Base-by-base conservation (phyloP, 2,797 vertebrate genomes). In the Notoglanidium macrostoma region DNA sequence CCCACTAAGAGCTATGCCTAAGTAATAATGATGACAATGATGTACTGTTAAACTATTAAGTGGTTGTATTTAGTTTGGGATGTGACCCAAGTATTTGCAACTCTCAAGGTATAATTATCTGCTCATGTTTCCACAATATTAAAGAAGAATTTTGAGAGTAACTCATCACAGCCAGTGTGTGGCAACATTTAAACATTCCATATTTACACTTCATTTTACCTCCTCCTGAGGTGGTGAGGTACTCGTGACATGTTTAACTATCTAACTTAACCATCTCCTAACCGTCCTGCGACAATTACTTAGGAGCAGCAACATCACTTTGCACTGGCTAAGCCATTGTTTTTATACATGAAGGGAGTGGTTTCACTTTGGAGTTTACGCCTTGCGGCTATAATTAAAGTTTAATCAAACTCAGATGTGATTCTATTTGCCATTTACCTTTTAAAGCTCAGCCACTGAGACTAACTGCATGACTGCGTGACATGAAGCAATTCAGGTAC, bases 381-480 rank as follows among this genome's bases (percentile, higher is more conserved):
- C 61, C 80, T 83, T 32, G 80, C 72, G 49, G 72, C 57, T 76
- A 46, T 76, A 63, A 76, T 85, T 74, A 85, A 61, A 76, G 40
- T 76, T 73, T 67, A 67, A 83, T 83, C 44, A 67, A 67, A 65
- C 61, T 67, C 80, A 67, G 26, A 67, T 83, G 80, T 49, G n/a
- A 51, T 51, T 67, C 44, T 46, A 63, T 81, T 65, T 29, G 5
- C 59, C 1, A 29, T 82, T 82, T 80, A 80, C 21, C 35, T 46
- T 80, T 82, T 26, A 29, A 65, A n/a, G 79, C 40, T 63, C 57
- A 63, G 57, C 23, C 57, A 44, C 21, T 81, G 78, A 46, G 79
- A 81, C 35, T 63, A 81, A 63, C 40, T 46, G 57, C 40, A 40
- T 55, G 19, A 80, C 59, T 40, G 40, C 77, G 32, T 80, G 77